phyloP scores from a whole-genome alignment of 2,113 vertebrate genomes.

The Bufo bufo region DNA sequence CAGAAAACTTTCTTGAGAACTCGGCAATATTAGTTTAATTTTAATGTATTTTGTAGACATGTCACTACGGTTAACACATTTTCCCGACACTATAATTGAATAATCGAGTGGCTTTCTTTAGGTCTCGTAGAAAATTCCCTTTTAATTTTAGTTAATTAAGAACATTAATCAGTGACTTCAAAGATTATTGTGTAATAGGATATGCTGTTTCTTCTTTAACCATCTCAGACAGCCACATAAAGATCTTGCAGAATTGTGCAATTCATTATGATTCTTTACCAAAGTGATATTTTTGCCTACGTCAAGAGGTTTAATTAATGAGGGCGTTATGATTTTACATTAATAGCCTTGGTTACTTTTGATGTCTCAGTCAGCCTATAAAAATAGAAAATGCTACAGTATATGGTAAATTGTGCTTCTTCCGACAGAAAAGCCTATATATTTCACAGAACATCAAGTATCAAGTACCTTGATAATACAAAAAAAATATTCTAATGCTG shows the following conservation, averaged over 20 bases:
- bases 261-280: conserved; percentile 30
- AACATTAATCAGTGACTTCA: conserved; percentile 53
- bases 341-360: conserved; percentile 41
- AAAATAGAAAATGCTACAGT: not conserved
- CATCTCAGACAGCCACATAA: conserved; percentile 39
- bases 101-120: conserved; percentile 37
- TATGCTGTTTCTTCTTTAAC: conserved; percentile 45
- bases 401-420: not conserved
- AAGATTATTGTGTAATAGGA: conserved; percentile 47
- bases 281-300: conserved; percentile 24
- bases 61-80: conserved; percentile 19
- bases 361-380: conserved; percentile 37
- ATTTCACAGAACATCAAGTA: not conserved
- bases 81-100: conserved; percentile 21
- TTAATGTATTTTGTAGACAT: conserved; percentile 2
- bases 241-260: conserved; percentile 39
- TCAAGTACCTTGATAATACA: not conserved
- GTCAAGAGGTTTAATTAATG: conserved; percentile 45
- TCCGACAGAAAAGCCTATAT: not conserved
- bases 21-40: not conserved
- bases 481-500: not conserved
- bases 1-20: not conserved
- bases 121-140: conserved; percentile 44
- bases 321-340: conserved; percentile 26
- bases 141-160: conserved; percentile 55